Conservation (phyloP, 2,888 invertebrate species). For the Galerucella calmariensis region DNA sequence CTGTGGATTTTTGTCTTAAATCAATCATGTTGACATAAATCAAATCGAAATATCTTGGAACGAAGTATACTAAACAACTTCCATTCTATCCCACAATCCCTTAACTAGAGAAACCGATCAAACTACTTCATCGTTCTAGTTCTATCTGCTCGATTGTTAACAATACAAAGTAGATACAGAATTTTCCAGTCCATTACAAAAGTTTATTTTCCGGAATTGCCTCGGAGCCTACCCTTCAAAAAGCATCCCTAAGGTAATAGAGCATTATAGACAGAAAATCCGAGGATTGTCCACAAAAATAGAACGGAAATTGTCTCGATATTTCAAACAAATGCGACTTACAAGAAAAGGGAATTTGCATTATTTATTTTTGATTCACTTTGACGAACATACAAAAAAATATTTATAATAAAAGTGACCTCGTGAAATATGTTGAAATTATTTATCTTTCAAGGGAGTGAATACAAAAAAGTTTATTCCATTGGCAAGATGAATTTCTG, state of each 20-base stretch:
- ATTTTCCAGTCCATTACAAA: constrained; percentile 19
- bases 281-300: not conserved
- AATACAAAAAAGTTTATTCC: too few species aligned
- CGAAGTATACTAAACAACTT: too few species aligned
- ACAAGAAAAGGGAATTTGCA: not conserved
- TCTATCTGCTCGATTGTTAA: not conserved
- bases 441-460: too few species aligned
- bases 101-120: not conserved
- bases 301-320: constrained; percentile 10
- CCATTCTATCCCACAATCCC: not conserved
- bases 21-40: too few species aligned
- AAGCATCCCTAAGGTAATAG: constrained; percentile 8
- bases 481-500: too few species aligned
- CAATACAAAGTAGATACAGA: constrained; percentile 11
- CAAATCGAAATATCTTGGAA: too few species aligned
- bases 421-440: too few species aligned
- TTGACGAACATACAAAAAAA: not conserved
- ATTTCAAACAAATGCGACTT: not conserved
- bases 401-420: too few species aligned
- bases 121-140: not conserved
- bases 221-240: constrained; percentile 12
- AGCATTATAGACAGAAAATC: not conserved
- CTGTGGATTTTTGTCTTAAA: too few species aligned
- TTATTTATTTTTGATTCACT: not conserved
- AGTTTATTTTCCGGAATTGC: constrained; percentile 11